phyloP scores from a whole-genome alignment of 2,113 vertebrate species.

The Progne subis region DNA sequence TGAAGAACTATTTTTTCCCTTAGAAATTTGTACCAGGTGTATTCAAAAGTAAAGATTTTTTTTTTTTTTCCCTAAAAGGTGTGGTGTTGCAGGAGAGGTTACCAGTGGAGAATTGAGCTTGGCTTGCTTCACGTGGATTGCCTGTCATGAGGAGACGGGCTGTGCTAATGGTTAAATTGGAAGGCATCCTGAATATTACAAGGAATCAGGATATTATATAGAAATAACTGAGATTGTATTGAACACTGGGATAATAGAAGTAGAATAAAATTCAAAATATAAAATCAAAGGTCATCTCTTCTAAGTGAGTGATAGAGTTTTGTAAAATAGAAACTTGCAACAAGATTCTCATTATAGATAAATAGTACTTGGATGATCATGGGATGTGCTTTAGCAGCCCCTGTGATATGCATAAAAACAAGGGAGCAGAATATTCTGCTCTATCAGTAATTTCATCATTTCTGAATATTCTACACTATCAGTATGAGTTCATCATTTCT shows the following conservation, averaged over 20 bases:
- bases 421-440: not conserved
- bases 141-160: not conserved
- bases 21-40: not conserved
- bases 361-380: not conserved
- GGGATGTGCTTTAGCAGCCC: not conserved
- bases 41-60: not conserved
- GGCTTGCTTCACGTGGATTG: not conserved
- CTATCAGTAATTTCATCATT: not conserved
- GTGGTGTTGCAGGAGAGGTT: not conserved
- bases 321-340: not conserved
- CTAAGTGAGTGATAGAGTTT: not conserved
- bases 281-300: not conserved
- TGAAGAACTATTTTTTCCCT: not conserved
- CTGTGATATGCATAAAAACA: not conserved
- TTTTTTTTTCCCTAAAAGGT: not conserved
- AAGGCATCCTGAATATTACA: slow-evolving; percentile 16
- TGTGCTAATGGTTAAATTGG: not conserved
- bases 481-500: not conserved
- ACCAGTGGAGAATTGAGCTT: not conserved
- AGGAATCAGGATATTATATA: not conserved
- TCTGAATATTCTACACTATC: slow-evolving; percentile 8
- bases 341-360: slow-evolving; percentile 31
- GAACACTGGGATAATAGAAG: slow-evolving; percentile 5
- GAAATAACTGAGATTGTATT: not conserved
- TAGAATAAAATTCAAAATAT: not conserved